A percentile compares a stretch with the other conserved stretches of the same genome.
Evolutionary conservation across 2,113 vertebrate genomes (phyloP).

Genomic region (Corapipo altera): DNA sequence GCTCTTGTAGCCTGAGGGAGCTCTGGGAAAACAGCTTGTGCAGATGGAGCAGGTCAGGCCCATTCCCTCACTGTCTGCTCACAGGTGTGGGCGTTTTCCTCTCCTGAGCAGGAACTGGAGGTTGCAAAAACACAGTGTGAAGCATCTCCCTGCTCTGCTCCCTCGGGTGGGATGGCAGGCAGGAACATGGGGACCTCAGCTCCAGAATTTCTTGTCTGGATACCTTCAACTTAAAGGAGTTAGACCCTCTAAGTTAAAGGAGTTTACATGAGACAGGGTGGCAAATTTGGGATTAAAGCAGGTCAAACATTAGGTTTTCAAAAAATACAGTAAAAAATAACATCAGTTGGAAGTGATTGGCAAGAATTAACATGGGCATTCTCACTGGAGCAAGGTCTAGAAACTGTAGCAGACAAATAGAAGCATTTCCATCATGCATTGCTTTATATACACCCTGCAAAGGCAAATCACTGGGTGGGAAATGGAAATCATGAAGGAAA

Average conservation of each 20-base stretch:
- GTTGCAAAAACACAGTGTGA: background rate
- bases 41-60: background rate
- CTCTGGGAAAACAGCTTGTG: background rate
- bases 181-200: background rate
- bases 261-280: background rate
- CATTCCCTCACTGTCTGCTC: background rate
- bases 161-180: background rate
- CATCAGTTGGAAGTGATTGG: background rate
- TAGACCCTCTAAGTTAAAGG: background rate
- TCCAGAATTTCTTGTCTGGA: background rate
- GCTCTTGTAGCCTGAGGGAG: background rate
- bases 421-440: background rate
- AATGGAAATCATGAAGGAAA: slow-evolving; percentile 62
- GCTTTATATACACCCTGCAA: slow-evolving; percentile 8
- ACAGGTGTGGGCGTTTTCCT: slow-evolving; percentile 5
- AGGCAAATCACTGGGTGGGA: slow-evolving; percentile 43
- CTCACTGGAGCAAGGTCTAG: background rate
- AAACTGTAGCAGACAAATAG: background rate
- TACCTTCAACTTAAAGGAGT: background rate
- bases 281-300: background rate
- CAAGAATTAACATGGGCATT: background rate
- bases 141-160: background rate
- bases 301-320: background rate
- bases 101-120: background rate
- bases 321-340: background rate